These are phyloP conservation scores for Takifugu rubripes DNA, from an alignment of 2,797 vertebrate genomes.

Conservation along the genomic window DNA sequence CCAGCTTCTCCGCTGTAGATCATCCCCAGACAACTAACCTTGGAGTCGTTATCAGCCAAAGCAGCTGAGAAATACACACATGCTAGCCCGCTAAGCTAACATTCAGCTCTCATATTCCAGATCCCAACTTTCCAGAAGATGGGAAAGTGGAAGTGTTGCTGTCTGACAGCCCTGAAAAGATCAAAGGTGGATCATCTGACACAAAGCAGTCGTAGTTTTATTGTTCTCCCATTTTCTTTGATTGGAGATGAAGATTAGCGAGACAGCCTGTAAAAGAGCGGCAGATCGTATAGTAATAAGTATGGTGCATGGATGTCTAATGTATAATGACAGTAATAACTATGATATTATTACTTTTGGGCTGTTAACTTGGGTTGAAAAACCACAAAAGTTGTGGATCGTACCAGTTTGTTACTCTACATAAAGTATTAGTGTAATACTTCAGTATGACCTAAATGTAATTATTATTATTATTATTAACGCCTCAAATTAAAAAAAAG, in stretches of 20 bases:
- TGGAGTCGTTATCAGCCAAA: conserved; percentile 22
- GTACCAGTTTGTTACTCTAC: no score
- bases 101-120: conserved; percentile 65
- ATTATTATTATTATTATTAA: no score
- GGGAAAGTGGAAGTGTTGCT: conserved; percentile 85
- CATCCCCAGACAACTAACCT: conserved; percentile 31
- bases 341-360: no score
- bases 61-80: conserved; percentile 35
- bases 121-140: conserved; percentile 82
- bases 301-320: no score
- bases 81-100: conserved; percentile 5
- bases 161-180: conserved; percentile 81
- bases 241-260: no score
- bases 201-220: not conserved
- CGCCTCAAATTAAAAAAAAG: no score
- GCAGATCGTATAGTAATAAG: no score
- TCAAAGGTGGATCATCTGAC: conserved; percentile 67
- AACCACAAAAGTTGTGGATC: no score
- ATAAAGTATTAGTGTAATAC: not conserved
- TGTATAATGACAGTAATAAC: no score
- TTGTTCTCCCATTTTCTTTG: not conserved
- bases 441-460: no score
- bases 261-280: no score
- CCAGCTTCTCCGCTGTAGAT: conserved; percentile 17
- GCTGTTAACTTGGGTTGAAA: no score